Conservation (phyloP, 1,140 invertebrate genomes). For the Ceratosolen solmsi region DNA sequence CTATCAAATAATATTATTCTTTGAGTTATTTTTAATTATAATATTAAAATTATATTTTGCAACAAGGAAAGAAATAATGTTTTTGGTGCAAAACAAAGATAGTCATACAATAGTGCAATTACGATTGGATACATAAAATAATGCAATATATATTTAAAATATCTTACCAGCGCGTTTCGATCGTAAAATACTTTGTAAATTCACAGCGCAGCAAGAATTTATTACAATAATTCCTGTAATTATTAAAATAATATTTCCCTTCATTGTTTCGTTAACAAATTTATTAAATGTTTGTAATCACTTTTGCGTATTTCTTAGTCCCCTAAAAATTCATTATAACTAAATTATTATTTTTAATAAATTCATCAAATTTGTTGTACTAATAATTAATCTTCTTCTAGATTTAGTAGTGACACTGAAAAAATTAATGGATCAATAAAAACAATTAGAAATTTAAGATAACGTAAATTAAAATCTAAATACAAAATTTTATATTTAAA, state of each 20-base stretch:
- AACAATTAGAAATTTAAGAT: no score
- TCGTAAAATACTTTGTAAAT: slow-evolving; percentile 46
- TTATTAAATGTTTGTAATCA: neutral
- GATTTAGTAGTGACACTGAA: no score
- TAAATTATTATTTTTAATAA: neutral
- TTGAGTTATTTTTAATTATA: neutral
- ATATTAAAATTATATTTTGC: slow-evolving; percentile 4
- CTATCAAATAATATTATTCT: no score
- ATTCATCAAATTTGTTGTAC: no score
- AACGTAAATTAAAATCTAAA: no score
- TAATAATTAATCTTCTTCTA: no score
- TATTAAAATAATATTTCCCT: slow-evolving; percentile 37
- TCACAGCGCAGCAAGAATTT: slow-evolving; percentile 46
- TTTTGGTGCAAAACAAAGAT: no score
- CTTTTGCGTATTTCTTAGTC: neutral
- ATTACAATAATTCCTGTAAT: slow-evolving; percentile 49
- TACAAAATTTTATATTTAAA: no score
- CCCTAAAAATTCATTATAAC: slow-evolving; percentile 13
- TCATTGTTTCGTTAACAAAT: slow-evolving; percentile 42
- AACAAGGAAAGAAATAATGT: neutral
- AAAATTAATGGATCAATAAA: no score
- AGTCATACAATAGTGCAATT: neutral
- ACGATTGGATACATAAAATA: neutral
- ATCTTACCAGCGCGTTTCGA: slow-evolving; percentile 56
- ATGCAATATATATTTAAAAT: slow-evolving; percentile 13